These are phyloP conservation scores for Diglossa cyanea DNA, from an alignment of 2,797 vertebrate genomes.

Conservation along the genomic window DNA sequence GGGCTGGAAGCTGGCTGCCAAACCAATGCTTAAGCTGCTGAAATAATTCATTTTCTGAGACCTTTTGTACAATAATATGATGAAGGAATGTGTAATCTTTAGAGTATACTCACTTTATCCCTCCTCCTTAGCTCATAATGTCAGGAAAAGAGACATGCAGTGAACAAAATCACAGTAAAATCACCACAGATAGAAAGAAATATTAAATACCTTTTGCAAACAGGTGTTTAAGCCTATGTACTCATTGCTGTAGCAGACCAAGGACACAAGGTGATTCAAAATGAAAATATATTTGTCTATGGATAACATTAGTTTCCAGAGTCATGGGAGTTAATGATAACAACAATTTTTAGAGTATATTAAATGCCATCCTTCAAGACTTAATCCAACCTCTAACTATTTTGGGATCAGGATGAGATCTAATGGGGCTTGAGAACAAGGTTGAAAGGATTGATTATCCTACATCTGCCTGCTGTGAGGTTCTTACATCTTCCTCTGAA, in stretches of 20 bases:
- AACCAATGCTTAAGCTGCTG: not conserved
- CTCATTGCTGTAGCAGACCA: not conserved
- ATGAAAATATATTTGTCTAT: constrained; percentile 39
- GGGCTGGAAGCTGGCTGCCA: not conserved
- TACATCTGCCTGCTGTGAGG: constrained; percentile 43
- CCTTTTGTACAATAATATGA: not conserved
- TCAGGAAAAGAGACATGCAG: not conserved
- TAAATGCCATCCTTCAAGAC: constrained; percentile 39
- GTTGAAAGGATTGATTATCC: constrained; percentile 52
- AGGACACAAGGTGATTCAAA: constrained; percentile 31
- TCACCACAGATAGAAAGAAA: not conserved
- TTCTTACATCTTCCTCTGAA: constrained; percentile 45
- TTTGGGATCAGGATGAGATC: constrained; percentile 42
- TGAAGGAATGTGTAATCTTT: not conserved
- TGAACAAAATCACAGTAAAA: not conserved
- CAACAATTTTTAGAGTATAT: constrained; percentile 39
- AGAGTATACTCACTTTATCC: not conserved
- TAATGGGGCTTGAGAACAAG: constrained; percentile 48
- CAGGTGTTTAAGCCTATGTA: not conserved
- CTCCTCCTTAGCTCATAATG: not conserved
- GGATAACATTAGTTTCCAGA: constrained; percentile 3
- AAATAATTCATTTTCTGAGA: constrained; percentile 8
- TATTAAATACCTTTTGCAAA: constrained; percentile 12
- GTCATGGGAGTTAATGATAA: constrained; percentile 23
- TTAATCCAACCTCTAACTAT: constrained; percentile 47